Percentiles rank a stretch among this genome's conserved stretches.
phyloP scores from a whole-genome alignment of 2,888 invertebrate genomes.

The Phasia obesa region DNA sequence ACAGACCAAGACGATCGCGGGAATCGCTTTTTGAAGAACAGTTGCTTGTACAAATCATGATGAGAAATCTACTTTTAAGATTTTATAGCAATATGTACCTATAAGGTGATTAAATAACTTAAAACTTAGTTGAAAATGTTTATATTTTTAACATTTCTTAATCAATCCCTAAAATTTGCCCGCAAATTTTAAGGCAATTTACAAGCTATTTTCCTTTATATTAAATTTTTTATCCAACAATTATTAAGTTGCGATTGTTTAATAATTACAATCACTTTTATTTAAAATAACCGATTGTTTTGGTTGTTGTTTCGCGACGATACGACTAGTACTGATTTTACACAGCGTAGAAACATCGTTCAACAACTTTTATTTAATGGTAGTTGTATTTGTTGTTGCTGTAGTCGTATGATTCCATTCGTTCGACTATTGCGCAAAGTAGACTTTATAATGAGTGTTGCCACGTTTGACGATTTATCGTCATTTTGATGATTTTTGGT shows the following conservation, averaged over 20 bases:
- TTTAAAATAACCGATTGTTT: slow-evolving; percentile 41
- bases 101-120: background rate
- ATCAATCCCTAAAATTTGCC: too few relatives aligned
- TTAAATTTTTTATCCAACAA: too few relatives aligned
- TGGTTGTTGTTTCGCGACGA: slow-evolving; percentile 75
- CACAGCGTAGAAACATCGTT: slow-evolving; percentile 78
- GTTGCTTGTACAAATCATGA: slow-evolving; percentile 61
- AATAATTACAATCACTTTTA: background rate
- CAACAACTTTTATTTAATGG: slow-evolving; percentile 81
- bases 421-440: slow-evolving; percentile 70
- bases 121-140: background rate
- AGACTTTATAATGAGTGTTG: slow-evolving; percentile 39
- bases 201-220: too few relatives aligned
- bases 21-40: slow-evolving; percentile 61
- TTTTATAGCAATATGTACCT: background rate
- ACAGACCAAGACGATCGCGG: slow-evolving; percentile 79
- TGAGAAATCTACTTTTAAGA: slow-evolving; percentile 17
- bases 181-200: too few relatives aligned
- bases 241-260: too few relatives aligned
- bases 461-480: background rate
- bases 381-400: slow-evolving; percentile 77
- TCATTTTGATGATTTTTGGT: background rate
- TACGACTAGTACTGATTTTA: slow-evolving; percentile 80
- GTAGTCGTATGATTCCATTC: slow-evolving; percentile 80
- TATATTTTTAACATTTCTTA: too few relatives aligned